phyloP scores from a whole-genome alignment of 1,140 invertebrate genomes.

The Hylyphantes graminicola region DNA sequence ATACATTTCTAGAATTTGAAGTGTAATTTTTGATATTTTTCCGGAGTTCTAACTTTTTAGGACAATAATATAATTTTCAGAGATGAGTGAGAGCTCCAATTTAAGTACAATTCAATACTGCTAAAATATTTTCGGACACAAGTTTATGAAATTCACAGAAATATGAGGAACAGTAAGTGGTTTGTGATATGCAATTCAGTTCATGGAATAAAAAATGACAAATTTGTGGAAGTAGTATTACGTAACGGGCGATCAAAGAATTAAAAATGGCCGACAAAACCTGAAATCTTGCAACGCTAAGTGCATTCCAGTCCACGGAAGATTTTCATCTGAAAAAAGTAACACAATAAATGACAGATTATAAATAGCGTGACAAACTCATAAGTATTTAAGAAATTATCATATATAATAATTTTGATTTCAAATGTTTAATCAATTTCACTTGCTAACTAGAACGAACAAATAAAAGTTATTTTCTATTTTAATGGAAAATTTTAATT shows the following conservation, averaged over 20 bases:
- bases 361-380: background rate
- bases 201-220: background rate
- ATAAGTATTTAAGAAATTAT: background rate
- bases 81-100: background rate
- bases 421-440: background rate
- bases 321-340: constrained; percentile 15
- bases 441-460: background rate
- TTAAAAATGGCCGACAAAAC: constrained; percentile 56
- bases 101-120: too few relatives aligned
- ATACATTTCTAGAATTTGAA: background rate
- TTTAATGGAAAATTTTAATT: too few relatives aligned
- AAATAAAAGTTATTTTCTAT: too few relatives aligned
- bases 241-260: constrained; percentile 47
- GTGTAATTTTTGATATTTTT: background rate
- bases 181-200: background rate
- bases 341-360: background rate
- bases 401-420: background rate
- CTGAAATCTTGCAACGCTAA: background rate
- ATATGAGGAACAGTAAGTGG: background rate
- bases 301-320: constrained; percentile 8
- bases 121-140: background rate
- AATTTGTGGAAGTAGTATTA: constrained; percentile 34
- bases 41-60: background rate
- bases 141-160: too few relatives aligned
- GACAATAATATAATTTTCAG: background rate